These are phyloP conservation scores for Synergus itoensis DNA, from an alignment of 2,888 invertebrate species.

Conservation along the genomic window DNA sequence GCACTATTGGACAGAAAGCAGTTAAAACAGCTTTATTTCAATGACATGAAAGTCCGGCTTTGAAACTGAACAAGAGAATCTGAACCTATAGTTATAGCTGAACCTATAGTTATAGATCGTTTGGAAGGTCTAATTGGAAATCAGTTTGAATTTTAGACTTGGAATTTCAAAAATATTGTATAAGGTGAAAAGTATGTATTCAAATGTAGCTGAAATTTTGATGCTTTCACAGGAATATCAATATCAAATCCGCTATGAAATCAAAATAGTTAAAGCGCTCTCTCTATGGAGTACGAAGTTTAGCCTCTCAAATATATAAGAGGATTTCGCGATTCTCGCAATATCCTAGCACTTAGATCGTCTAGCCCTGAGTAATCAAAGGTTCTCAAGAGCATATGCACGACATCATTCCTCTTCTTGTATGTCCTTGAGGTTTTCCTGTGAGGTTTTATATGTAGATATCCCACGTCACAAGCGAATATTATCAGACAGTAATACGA, in stretches of 20 bases:
- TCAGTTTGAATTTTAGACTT: no score
- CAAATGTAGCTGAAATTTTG: background rate
- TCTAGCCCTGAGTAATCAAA: conserved; percentile 34
- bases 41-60: background rate
- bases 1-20: background rate
- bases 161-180: background rate
- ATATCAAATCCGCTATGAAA: conserved; percentile 17
- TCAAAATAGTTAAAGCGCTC: conserved; percentile 13
- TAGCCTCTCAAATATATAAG: conserved; percentile 34
- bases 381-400: conserved; percentile 14
- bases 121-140: no score
- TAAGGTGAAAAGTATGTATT: background rate
- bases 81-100: no score
- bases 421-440: conserved; percentile 62
- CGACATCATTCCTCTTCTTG: conserved; percentile 38
- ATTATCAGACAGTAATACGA: conserved; percentile 49
- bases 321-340: conserved; percentile 33
- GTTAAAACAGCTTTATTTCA: background rate
- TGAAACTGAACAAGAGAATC: no score
- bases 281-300: background rate
- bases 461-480: conserved; percentile 70
- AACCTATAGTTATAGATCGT: no score
- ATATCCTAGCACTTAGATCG: conserved; percentile 19
- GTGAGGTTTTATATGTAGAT: conserved; percentile 68
- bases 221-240: background rate